A percentile compares a stretch with the other conserved stretches of the same genome.
Conservation (phyloP, 2,797 vertebrate genomes). For the Parauchenoglanis punctatus region DNA sequence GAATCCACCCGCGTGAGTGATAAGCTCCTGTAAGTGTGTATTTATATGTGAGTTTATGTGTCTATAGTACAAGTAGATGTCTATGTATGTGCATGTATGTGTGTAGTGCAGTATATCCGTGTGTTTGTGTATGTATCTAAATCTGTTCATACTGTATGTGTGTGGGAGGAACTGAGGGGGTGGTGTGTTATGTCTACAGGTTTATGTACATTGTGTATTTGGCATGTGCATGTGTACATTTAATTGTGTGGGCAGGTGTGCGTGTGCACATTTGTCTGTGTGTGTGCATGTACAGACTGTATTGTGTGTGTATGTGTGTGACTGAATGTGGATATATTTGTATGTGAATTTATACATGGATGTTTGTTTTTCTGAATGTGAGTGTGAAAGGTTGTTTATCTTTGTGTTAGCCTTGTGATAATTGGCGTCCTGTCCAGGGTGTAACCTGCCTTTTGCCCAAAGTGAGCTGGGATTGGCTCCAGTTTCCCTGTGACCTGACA, state of each 20-base stretch:
- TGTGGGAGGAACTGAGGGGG: background rate
- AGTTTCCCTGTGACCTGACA: no score
- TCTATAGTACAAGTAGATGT: background rate
- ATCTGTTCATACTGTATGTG: background rate
- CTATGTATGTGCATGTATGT: background rate
- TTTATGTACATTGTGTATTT: background rate
- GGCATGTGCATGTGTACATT: background rate
- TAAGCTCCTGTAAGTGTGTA: background rate
- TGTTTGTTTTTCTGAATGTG: background rate
- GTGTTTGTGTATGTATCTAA: slow-evolving; percentile 1
- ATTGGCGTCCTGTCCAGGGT: no score
- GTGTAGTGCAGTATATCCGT: background rate
- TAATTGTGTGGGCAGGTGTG: background rate
- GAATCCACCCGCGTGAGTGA: background rate
- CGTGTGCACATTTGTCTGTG: background rate
- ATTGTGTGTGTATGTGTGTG: background rate
- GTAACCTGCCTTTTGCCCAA: no score
- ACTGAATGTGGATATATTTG: background rate
- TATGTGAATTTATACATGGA: background rate
- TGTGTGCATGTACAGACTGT: background rate
- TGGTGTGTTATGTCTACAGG: background rate
- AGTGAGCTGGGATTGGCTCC: no score
- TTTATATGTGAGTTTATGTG: background rate
- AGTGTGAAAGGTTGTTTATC: no score
- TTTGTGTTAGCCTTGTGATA: no score